Percentiles rank a stretch among this genome's conserved stretches.
These are phyloP conservation scores for Novumbra hubbsi DNA, from an alignment of 2,797 vertebrate species.

Conservation along the genomic window DNA sequence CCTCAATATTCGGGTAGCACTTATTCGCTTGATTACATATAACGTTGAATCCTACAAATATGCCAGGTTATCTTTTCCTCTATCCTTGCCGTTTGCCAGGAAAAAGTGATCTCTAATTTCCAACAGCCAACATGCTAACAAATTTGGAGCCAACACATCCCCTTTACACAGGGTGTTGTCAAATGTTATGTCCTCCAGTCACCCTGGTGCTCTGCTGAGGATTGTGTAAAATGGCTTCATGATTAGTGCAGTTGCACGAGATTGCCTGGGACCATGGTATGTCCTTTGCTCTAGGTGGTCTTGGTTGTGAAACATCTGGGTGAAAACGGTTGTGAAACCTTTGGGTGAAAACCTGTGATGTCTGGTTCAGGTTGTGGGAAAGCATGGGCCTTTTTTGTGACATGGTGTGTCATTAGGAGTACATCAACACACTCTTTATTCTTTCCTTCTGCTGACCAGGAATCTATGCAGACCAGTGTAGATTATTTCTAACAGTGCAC, in stretches of 20 bases:
- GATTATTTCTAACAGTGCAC: background rate
- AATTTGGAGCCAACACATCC: background rate
- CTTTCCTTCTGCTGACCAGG: background rate
- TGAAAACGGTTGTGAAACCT: no score
- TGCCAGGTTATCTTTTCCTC: no score
- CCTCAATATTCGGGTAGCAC: no score
- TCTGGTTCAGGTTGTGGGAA: background rate
- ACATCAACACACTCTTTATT: background rate
- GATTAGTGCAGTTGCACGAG: background rate
- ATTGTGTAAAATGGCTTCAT: background rate
- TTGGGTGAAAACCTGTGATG: background rate
- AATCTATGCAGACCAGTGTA: background rate
- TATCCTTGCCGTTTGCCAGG: no score
- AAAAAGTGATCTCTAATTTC: no score
- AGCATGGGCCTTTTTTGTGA: background rate
- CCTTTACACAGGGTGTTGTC: no score
- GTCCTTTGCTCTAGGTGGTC: background rate
- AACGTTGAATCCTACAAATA: no score
- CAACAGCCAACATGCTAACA: background rate
- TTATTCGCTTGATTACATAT: no score
- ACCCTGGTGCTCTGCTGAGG: background rate
- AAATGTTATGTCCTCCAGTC: no score
- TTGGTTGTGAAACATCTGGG: no score
- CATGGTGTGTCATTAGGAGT: background rate
- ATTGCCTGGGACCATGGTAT: background rate